Percentiles rank a stretch among this genome's conserved stretches.
Evolutionary conservation across 1,140 invertebrate genomes (phyloP).

Genomic region (Papilio polyxenes): DNA sequence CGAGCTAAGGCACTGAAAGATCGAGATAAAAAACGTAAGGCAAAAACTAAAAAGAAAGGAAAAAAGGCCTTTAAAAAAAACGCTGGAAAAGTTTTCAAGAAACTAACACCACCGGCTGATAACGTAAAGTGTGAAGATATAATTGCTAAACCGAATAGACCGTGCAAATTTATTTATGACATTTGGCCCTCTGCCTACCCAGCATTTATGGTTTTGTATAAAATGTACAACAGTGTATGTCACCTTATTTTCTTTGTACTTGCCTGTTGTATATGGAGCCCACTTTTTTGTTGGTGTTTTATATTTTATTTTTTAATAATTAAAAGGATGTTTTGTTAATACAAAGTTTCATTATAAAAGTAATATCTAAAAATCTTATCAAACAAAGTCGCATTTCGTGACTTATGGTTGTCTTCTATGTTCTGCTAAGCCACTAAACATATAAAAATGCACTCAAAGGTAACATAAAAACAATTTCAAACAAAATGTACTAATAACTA

Average conservation of each 20-base stretch:
- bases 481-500: too few relatives aligned
- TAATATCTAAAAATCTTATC: too few relatives aligned
- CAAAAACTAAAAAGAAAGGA: neutral
- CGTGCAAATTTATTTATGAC: constrained; percentile 38
- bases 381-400: too few relatives aligned
- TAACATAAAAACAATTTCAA: too few relatives aligned
- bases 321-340: constrained; percentile 22
- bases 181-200: constrained; percentile 39
- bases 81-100: neutral
- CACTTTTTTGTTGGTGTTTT: constrained; percentile 39
- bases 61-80: neutral
- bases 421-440: too few relatives aligned
- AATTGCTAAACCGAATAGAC: constrained; percentile 21
- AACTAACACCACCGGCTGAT: neutral
- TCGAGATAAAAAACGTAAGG: neutral
- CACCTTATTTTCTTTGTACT: constrained; percentile 40
- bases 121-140: neutral
- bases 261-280: constrained; percentile 43
- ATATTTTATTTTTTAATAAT: constrained; percentile 24
- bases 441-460: too few relatives aligned
- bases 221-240: constrained; percentile 35
- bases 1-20: neutral
- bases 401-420: too few relatives aligned
- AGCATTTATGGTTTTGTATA: constrained; percentile 25
- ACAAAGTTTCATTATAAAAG: neutral